Evolutionary conservation across 1,140 invertebrate genomes (phyloP), one percentile per base, ranked within the genome.

Genomic region (Trialeurodes vaporariorum): DNA sequence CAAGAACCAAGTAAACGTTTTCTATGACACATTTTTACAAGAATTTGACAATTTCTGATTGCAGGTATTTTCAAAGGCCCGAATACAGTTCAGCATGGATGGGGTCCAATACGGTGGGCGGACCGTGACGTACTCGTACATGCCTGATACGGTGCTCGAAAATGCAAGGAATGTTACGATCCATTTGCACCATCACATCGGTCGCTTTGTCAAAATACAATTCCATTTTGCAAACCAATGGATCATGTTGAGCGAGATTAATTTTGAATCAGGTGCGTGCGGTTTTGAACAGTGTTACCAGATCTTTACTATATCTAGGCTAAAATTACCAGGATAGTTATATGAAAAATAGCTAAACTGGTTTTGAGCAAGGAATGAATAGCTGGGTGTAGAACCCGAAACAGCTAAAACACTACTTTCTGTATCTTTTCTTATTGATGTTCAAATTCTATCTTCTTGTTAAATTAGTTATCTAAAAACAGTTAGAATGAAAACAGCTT

Each of bases 181-280:
- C 67, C 80, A 82, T 61, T 77, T 92, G 5, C 80, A 83, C 64
- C 80, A 89, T 71, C 67, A 72, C 25, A 73, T 86, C 2, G 90
- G 83, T 12, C 81, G 80, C 69, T 86, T 83, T 71, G 78, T 92
- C 62, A 88, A 87, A 74, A 77, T 92, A 27, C 83, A 86, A 67
- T 80, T 93, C 2, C 86, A 84, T 76, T 93, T 92, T 75, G 86
- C 86, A 27, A 81, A 86, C 25, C 81, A 83, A 60, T 91, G 89
- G 89, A 86, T 93, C 68, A 84, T 93, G 77, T 83, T 93, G 59
- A 87, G 88, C 74, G 91, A 93, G 79, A 83, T 93, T 11, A 81
- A 80, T 34, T 88, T 88, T 73, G 81, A 85, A 61, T 85, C 84
- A 65, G 81, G 86, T 88, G 74, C 83, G 80, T 76, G 21, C 40